phyloP scores from a whole-genome alignment of 2,888 invertebrate species.

The Argyresthia goedartella region DNA sequence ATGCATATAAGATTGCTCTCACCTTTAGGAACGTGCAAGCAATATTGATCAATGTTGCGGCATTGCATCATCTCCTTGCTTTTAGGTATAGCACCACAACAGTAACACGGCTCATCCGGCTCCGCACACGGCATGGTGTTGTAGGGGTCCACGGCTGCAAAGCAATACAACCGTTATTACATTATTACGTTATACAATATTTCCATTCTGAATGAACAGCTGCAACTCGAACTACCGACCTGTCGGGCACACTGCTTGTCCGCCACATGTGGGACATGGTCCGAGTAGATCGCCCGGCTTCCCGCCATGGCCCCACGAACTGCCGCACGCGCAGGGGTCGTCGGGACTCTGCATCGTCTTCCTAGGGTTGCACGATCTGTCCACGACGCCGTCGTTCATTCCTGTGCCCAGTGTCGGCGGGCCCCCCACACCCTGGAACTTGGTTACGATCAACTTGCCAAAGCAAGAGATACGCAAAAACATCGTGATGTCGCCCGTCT shows the following conservation, averaged over 20 bases:
- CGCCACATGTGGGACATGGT: neutral
- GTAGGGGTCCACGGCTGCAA: constrained; percentile 36
- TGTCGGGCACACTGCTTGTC: neutral
- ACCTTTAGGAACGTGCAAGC: constrained; percentile 62
- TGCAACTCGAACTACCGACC: too few species aligned
- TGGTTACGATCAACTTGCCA: constrained; percentile 75
- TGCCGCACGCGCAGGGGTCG: constrained; percentile 51
- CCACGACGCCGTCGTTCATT: constrained; percentile 26
- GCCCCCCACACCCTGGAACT: constrained; percentile 66
- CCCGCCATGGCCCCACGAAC: constrained; percentile 20
- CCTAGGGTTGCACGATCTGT: constrained; percentile 44
- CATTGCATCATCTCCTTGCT: constrained; percentile 40
- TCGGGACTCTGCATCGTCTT: constrained; percentile 34
- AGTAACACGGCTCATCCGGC: constrained; percentile 43
- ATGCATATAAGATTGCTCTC: constrained; percentile 12
- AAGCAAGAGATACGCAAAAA: constrained; percentile 77
- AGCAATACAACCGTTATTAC: too few species aligned
- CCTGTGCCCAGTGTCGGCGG: constrained; percentile 27
- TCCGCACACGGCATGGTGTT: constrained; percentile 49
- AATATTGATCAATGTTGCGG: constrained; percentile 54
- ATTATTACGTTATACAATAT: too few species aligned
- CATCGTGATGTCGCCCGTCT: constrained; percentile 71
- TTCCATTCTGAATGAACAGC: too few species aligned
- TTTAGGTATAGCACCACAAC: constrained; percentile 40
- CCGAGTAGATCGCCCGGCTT: constrained; percentile 5